phyloP scores from a whole-genome alignment of 37 sponge, comb jelly and placozoan genomes.

The Cladorhizidae sp. region DNA sequence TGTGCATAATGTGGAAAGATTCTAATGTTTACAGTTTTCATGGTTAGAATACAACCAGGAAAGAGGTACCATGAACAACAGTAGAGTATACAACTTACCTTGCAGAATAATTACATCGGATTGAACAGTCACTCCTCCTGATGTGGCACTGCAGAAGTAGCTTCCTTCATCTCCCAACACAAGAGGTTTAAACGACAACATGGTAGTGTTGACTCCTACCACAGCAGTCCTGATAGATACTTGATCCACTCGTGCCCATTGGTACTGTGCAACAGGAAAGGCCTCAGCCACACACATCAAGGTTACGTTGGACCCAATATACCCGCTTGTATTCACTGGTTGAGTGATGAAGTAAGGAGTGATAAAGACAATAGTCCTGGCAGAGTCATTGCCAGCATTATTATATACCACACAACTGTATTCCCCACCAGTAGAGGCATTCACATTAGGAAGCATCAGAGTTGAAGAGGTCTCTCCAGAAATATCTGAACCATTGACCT shows the following conservation, averaged over 20 bases:
- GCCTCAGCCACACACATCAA: conserved; percentile 52
- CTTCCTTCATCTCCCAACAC: conserved; percentile 18
- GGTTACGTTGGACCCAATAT: background rate
- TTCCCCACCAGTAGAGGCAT: conserved; percentile 60
- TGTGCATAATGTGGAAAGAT: too few relatives aligned
- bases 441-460: conserved; percentile 4
- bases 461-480: background rate
- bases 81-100: background rate
- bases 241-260: background rate
- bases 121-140: background rate
- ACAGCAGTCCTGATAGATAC: background rate
- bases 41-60: too few relatives aligned
- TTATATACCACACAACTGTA: conserved; percentile 72
- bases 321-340: background rate
- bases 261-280: conserved; percentile 29
- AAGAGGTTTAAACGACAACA: background rate
- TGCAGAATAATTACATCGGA: background rate
- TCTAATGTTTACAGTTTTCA: too few relatives aligned
- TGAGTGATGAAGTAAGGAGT: conserved; percentile 12
- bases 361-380: background rate
- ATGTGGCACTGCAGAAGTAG: conserved; percentile 4
- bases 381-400: conserved; percentile 48
- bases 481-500: conserved; percentile 17
- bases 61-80: too few relatives aligned
- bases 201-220: background rate